Conservation (phyloP, 2,797 vertebrate genomes). For the Thamnophis elegans region DNA sequence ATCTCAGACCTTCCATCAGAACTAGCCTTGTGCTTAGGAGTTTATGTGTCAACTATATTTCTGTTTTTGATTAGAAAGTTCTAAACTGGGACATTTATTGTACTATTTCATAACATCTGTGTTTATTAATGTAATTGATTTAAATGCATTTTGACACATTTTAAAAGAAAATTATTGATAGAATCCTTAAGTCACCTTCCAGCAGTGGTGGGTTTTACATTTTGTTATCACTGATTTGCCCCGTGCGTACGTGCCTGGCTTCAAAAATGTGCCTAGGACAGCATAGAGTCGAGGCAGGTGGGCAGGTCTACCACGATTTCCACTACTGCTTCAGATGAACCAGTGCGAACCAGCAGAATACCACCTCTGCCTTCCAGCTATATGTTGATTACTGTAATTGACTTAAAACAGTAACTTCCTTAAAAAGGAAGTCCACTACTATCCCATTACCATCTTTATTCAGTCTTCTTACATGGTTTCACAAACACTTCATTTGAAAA, state of each 20-base stretch:
- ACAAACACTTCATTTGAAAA: not conserved
- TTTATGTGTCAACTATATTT: not conserved
- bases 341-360: too few relatives aligned
- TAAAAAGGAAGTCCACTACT: not conserved
- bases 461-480: not conserved
- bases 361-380: too few relatives aligned
- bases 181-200: not conserved
- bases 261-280: too few relatives aligned
- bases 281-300: too few relatives aligned
- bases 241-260: too few relatives aligned
- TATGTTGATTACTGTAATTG: not conserved
- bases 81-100: not conserved
- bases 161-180: not conserved
- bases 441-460: not conserved
- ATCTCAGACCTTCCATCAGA: not conserved
- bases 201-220: not conserved
- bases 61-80: not conserved
- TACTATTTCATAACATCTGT: not conserved
- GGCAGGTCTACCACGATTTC: too few relatives aligned
- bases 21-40: not conserved
- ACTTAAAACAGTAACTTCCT: not conserved
- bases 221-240: too few relatives aligned
- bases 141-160: not conserved
- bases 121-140: not conserved
- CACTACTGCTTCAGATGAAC: too few relatives aligned